Conservation (phyloP, 2,888 invertebrate genomes). For the Mayetiola destructor region DNA sequence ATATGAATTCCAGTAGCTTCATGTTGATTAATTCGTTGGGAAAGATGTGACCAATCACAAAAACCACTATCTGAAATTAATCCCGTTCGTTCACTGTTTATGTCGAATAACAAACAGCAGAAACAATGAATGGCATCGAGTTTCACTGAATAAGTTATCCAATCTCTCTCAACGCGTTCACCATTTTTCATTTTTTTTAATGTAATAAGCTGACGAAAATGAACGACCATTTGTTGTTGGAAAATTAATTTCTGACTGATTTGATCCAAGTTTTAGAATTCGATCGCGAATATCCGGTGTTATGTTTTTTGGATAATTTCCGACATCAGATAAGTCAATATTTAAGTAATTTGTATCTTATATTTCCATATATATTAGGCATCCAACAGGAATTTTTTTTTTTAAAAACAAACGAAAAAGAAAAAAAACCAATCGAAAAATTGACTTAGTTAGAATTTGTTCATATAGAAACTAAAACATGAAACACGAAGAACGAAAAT, state of each 20-base stretch:
- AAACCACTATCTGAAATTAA: neutral
- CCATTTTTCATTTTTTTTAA: neutral
- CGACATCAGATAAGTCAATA: neutral
- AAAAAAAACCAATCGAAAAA: no score
- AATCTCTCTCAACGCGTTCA: neutral
- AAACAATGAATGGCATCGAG: neutral
- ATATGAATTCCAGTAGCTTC: neutral
- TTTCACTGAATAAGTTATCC: neutral
- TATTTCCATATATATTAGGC: no score
- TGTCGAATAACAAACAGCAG: neutral
- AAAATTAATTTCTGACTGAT: neutral
- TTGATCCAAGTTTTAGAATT: neutral
- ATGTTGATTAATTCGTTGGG: neutral
- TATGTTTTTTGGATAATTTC: neutral
- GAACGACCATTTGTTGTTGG: neutral
- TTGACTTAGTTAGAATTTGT: no score
- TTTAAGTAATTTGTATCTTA: no score
- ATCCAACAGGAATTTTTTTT: no score
- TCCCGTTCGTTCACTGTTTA: neutral
- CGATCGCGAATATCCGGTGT: neutral
- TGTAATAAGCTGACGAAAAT: neutral
- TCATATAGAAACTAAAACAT: no score
- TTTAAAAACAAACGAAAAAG: no score
- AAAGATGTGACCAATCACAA: neutral
- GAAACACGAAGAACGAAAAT: no score